Base-by-base conservation (phyloP, 2,888 invertebrate species). In the Phasia obesa region DNA sequence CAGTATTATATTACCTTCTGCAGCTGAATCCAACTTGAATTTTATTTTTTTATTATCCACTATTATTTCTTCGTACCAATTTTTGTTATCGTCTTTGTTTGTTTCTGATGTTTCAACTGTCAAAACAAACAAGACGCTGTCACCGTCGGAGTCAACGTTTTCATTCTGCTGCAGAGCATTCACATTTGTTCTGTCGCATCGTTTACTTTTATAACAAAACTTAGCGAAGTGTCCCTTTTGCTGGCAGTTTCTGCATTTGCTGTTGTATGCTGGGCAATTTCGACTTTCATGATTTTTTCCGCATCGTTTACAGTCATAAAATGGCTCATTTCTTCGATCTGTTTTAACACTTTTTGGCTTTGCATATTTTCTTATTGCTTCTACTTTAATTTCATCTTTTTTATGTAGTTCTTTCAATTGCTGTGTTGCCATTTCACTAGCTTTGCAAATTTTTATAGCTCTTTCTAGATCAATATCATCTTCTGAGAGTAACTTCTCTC, bases 21-120 rank as follows among this genome's bases (percentile, higher is more conserved):
- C 81, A 47, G 75, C 85, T 13, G 84, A 67, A 59, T 79, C 84
- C 31, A 84, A 79, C 53, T 84, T 82, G 9, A 84, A 70, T 69
- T 73, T 80, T 11, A 80, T 74, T 59, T 80, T 78, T 49, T 84
- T 85, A 38, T 75, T 59, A 64, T 84, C 71, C 1, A 83, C 76
- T 4, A 27, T 57, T 35, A 82, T 80, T 44, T 83, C 73, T 84
- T 81, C 77, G 57, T 79, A 78, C 57, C 69, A 84, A 44, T 82
- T 80, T 19, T 67, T 76, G 2, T 71, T 64, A 13, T 78, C 67
- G 25, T 76, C 70, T 81, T 73, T 84, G 27, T 85, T 83, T 83
- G 84, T 65, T 65, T 49, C 65, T 51, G 51, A 65, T 4, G 35
- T 51, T 81, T 75, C 44, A 5, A 81, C 49, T 21, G 67, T 69